Evolutionary conservation across 2,113 vertebrate species (phyloP).

Genomic region (Gallinago undulata): DNA sequence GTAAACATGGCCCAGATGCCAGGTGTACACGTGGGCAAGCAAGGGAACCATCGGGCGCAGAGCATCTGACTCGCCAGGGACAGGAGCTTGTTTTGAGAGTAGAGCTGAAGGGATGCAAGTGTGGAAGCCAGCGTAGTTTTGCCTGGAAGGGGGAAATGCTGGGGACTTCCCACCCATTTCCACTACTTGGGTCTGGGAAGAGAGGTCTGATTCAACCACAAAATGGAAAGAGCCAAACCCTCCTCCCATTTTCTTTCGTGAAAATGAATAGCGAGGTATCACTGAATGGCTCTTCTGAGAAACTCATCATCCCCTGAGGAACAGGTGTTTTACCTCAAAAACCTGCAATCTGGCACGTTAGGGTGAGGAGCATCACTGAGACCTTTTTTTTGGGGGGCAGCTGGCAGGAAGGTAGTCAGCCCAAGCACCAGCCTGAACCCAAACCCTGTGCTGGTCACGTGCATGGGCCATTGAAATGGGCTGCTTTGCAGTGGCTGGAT

Average conservation of each 20-base stretch:
- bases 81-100: background rate
- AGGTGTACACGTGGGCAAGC: background rate
- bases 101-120: background rate
- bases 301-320: background rate
- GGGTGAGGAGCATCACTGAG: background rate
- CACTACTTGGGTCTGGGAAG: background rate
- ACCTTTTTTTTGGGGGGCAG: background rate
- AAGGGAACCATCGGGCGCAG: background rate
- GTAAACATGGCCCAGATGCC: background rate
- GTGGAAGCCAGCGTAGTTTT: background rate
- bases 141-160: background rate
- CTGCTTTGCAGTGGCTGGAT: background rate
- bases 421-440: fast-evolving
- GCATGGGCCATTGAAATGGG: background rate
- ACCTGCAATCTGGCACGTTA: background rate
- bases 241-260: background rate
- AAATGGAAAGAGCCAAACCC: background rate
- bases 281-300: background rate
- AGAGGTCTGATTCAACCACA: background rate
- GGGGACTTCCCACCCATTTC: background rate
- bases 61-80: background rate
- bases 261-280: background rate
- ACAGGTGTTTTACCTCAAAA: background rate
- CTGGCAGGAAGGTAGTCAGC: background rate
- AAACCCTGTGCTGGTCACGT: background rate